These are phyloP conservation scores for Pleuronectes platessa DNA, from an alignment of 2,113 vertebrate genomes.

Conservation along the genomic window DNA sequence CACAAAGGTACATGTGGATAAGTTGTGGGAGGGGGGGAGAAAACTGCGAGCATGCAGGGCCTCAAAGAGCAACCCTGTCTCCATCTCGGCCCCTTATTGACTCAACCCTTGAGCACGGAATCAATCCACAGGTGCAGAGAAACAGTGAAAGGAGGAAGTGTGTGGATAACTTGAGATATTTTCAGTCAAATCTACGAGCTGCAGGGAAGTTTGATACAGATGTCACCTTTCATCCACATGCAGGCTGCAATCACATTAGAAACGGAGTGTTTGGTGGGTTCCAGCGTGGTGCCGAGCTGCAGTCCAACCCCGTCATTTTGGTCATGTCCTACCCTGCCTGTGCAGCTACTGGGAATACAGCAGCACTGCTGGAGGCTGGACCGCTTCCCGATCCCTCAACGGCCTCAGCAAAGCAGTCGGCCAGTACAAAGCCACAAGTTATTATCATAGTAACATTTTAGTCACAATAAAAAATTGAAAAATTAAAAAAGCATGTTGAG, in stretches of 20 bases:
- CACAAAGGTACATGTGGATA: constrained; percentile 33
- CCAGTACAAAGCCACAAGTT: constrained; percentile 76
- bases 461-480: constrained; percentile 40
- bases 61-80: constrained; percentile 29
- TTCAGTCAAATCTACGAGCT: background rate
- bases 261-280: constrained; percentile 60
- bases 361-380: constrained; percentile 53
- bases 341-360: constrained; percentile 49
- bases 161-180: constrained; percentile 8
- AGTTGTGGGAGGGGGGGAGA: background rate
- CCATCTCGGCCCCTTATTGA: constrained; percentile 16
- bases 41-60: constrained; percentile 4
- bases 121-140: constrained; percentile 4
- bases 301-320: constrained; percentile 80
- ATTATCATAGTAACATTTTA: constrained; percentile 66
- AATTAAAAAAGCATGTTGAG: constrained; percentile 14
- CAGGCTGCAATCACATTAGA: constrained; percentile 44
- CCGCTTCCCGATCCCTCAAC: constrained; percentile 59
- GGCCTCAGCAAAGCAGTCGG: constrained; percentile 58
- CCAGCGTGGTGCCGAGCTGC: constrained; percentile 55
- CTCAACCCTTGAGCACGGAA: constrained; percentile 21
- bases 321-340: constrained; percentile 67
- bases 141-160: constrained; percentile 13
- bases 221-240: constrained; percentile 34
- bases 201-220: constrained; percentile 12